Evolutionary conservation across 2,888 invertebrate species (phyloP).

Genomic region (Horisme vitalbata): DNA sequence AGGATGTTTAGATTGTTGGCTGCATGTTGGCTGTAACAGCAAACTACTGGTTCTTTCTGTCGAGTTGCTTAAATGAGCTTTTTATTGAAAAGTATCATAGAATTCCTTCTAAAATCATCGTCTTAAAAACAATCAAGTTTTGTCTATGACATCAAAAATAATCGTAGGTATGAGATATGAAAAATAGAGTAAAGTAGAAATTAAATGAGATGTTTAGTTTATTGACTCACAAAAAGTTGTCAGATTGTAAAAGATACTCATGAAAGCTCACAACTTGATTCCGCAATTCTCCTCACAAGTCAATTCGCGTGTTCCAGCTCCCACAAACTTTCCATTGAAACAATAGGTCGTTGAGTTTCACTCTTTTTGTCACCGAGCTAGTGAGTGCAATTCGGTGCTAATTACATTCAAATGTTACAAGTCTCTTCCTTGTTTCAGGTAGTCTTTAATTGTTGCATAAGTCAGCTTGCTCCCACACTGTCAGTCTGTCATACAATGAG

Average conservation of each 20-base stretch:
- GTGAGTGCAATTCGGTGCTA: slow-evolving; percentile 53
- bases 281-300: slow-evolving; percentile 62
- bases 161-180: too few species aligned
- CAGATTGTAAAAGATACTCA: slow-evolving; percentile 35
- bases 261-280: slow-evolving; percentile 54
- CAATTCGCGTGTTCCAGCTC: slow-evolving; percentile 54
- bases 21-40: slow-evolving; percentile 1
- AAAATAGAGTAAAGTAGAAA: too few species aligned
- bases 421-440: slow-evolving; percentile 57
- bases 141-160: too few species aligned
- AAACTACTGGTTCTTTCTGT: too few species aligned
- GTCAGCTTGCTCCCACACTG: too few species aligned
- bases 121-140: too few species aligned
- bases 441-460: slow-evolving; percentile 47
- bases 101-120: too few species aligned
- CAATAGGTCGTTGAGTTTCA: slow-evolving; percentile 77
- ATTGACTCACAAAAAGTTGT: slow-evolving; percentile 24
- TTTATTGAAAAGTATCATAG: too few species aligned
- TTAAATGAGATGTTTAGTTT: too few species aligned
- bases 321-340: slow-evolving; percentile 74
- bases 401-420: slow-evolving; percentile 58
- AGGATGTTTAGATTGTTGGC: slow-evolving; percentile 19
- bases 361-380: slow-evolving; percentile 73
- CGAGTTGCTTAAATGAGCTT: too few species aligned
- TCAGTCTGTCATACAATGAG: slow-evolving; percentile 36